phyloP scores from a whole-genome alignment of 2,113 vertebrate species.

The Verasper variegatus region DNA sequence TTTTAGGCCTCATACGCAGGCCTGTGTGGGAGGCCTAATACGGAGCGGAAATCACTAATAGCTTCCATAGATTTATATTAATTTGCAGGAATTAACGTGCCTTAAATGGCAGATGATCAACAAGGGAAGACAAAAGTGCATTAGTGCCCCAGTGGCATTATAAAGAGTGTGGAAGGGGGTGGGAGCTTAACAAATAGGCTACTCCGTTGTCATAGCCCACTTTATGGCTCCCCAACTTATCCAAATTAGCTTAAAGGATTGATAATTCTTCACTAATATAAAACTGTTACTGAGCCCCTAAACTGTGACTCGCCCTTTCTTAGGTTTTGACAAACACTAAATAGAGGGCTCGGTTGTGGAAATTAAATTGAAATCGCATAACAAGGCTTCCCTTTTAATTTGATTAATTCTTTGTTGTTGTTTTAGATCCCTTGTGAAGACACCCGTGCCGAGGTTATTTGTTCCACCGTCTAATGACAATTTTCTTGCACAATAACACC shows the following conservation, averaged over 20 bases:
- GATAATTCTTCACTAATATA: slow-evolving; percentile 88
- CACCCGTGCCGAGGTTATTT: slow-evolving; percentile 86
- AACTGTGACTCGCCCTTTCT: slow-evolving; percentile 85
- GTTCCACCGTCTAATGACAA: slow-evolving; percentile 89
- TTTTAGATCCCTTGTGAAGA: slow-evolving; percentile 83
- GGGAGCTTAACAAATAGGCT: slow-evolving; percentile 80
- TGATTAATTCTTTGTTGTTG: slow-evolving; percentile 89
- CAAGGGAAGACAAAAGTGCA: slow-evolving; percentile 83
- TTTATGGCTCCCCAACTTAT: slow-evolving; percentile 85
- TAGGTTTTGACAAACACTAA: slow-evolving; percentile 82
- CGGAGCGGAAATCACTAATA: slow-evolving; percentile 69
- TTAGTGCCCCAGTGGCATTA: slow-evolving; percentile 79
- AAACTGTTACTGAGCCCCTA: slow-evolving; percentile 85
- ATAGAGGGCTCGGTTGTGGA: slow-evolving; percentile 86
- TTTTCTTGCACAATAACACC: slow-evolving; percentile 87
- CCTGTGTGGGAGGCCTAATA: slow-evolving; percentile 54
- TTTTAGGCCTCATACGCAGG: slow-evolving; percentile 30
- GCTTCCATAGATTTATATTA: slow-evolving; percentile 84
- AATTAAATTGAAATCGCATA: slow-evolving; percentile 87
- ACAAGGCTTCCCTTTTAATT: slow-evolving; percentile 87
- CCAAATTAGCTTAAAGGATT: slow-evolving; percentile 90
- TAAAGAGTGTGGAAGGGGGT: slow-evolving; percentile 81
- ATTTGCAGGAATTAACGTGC: slow-evolving; percentile 84
- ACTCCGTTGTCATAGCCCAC: slow-evolving; percentile 81
- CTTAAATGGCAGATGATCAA: slow-evolving; percentile 82